These are phyloP conservation scores for Maniola hyperantus DNA, from an alignment of 2,888 invertebrate species.

Conservation along the genomic window DNA sequence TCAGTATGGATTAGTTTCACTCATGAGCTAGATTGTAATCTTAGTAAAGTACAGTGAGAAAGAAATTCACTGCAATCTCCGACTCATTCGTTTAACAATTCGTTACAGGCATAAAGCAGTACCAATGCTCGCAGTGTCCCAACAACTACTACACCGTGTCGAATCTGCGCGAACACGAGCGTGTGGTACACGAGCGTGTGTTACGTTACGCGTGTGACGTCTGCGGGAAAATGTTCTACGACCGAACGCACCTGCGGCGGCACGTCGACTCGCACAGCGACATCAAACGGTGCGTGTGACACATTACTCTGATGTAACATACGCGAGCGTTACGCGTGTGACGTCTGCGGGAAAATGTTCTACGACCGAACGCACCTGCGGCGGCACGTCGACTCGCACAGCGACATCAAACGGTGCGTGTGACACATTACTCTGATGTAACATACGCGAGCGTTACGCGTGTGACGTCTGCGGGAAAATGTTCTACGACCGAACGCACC, in stretches of 20 bases:
- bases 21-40: no score
- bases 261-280: conserved; percentile 62
- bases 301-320: not conserved
- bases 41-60: no score
- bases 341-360: conserved; percentile 51
- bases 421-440: not conserved
- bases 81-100: no score
- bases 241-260: conserved; percentile 50
- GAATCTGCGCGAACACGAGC: conserved; percentile 55
- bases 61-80: no score
- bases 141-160: conserved; percentile 52
- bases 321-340: conserved; percentile 52
- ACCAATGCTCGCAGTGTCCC: conserved; percentile 59
- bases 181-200: conserved; percentile 48
- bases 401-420: conserved; percentile 57
- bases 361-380: conserved; percentile 52
- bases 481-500: conserved; percentile 52
- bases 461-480: conserved; percentile 51
- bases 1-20: no score
- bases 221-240: conserved; percentile 54
- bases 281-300: conserved; percentile 52
- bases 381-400: conserved; percentile 59
- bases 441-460: conserved; percentile 46
- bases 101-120: conserved; percentile 53
- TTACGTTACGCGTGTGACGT: conserved; percentile 45